Evolutionary conservation across 2,888 invertebrate genomes (phyloP), one percentile per base, ranked within the genome.

Genomic region (Tuberolachnus salignus): DNA sequence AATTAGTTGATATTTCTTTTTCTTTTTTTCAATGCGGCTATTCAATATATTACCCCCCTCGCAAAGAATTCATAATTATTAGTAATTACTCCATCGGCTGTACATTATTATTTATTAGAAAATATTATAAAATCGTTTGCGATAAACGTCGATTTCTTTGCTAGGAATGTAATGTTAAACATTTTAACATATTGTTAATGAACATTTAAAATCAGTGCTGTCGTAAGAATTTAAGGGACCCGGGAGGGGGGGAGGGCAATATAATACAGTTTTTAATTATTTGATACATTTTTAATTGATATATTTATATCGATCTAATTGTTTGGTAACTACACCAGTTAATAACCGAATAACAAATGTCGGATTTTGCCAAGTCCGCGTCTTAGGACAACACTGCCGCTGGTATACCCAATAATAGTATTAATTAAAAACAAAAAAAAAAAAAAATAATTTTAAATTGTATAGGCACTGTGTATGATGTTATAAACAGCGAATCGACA

Each of bases 21-120:
- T 21, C 3, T 67, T 67, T 26, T 11, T 67, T 34, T 74, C 73
- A 64, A 74, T 74, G 73, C 73, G 73, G 73, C 73, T 74, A 74
- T 53, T 64, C 13, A 64, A 74, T 53, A 64, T 53, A 42, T 53
- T 44, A 74, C 73, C 73, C 73, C 73, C 73, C 73, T 74, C 73
- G 73, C 73, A 74, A 74, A 74, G 73, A 74, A 74, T 74, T 64
- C 16, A 64, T 53, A 63, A 59, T 46, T 8, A 34, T 34, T 34
- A 34, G 34, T 16, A 19, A 53, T 44, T 34, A 34, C 19, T 10
- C 46, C 70, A 71, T 26, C 46, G 59, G 6, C 55, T 23, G 44
- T 23, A n/a, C 23, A 44, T 3, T 66, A 14, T 49, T n/a, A n/a
- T n/a, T n/a, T n/a, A n/a, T 13, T 19, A 72, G 3, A 63, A 72